These are phyloP conservation scores for Takifugu ocellatus DNA, from an alignment of 2,797 vertebrate species.

Conservation along the genomic window DNA sequence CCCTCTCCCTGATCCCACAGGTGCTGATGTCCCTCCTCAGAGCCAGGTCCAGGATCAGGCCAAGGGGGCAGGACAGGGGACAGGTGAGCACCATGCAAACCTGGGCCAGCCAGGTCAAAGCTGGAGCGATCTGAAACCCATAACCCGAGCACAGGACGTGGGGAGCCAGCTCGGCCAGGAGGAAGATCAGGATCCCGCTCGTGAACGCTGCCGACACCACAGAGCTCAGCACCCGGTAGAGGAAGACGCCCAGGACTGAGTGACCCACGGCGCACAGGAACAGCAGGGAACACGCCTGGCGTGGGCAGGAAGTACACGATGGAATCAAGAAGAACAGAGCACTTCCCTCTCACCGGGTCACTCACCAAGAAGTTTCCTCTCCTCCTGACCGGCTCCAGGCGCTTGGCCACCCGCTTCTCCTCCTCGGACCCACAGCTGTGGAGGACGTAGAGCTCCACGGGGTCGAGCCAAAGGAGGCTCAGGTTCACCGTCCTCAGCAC, in stretches of 20 bases:
- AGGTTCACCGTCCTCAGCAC: constrained; percentile 79
- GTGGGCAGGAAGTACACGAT: background rate
- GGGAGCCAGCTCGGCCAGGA: constrained; percentile 82
- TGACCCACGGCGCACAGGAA: constrained; percentile 80
- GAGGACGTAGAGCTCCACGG: constrained; percentile 85
- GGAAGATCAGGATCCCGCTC: constrained; percentile 78
- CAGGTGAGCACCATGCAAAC: constrained; percentile 82
- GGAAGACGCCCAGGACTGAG: constrained; percentile 78
- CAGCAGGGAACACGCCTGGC: constrained; percentile 80
- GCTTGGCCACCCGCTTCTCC: constrained; percentile 80
- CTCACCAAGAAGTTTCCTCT: constrained; percentile 79
- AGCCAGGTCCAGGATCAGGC: constrained; percentile 81
- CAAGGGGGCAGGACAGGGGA: constrained; percentile 83
- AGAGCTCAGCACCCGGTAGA: constrained; percentile 75
- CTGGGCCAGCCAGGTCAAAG: constrained; percentile 83
- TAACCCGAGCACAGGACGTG: constrained; percentile 83
- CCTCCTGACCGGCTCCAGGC: constrained; percentile 81
- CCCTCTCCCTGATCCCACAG: constrained; percentile 75
- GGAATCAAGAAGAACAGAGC: too few species aligned
- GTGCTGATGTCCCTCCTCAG: constrained; percentile 79
- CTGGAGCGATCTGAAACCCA: constrained; percentile 81
- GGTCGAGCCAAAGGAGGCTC: constrained; percentile 83
- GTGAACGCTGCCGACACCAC: constrained; percentile 74
- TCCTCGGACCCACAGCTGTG: constrained; percentile 85
- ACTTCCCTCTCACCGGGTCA: background rate